Percentiles rank a stretch among this genome's conserved stretches.
Conservation (phyloP, 2,797 vertebrate species). For the Melanotaenia maccullochi region DNA sequence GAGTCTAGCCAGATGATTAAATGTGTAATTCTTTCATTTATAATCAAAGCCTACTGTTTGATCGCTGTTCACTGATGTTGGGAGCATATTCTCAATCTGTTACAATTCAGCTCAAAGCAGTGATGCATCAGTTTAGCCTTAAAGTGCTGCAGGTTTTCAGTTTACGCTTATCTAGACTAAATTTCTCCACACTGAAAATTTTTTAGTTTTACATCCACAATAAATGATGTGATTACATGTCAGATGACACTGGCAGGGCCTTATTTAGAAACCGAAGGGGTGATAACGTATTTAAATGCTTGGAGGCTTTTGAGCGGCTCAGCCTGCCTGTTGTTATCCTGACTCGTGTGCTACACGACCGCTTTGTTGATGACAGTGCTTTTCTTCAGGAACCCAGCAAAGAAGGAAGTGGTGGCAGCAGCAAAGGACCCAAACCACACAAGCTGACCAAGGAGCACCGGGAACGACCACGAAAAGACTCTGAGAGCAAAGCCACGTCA, state of each 20-base stretch:
- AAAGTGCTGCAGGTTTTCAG: background rate
- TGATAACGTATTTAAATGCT: background rate
- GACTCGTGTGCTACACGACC: background rate
- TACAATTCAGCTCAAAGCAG: background rate
- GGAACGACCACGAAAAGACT: conserved; percentile 94
- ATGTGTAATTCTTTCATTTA: background rate
- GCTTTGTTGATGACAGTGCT: conserved; percentile 3
- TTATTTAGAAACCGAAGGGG: background rate
- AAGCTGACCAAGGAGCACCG: conserved; percentile 96
- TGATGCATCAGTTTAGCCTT: background rate
- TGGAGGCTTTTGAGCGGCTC: background rate
- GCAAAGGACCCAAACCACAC: conserved; percentile 93
- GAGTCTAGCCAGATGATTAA: background rate
- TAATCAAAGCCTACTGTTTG: background rate
- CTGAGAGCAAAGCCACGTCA: conserved; percentile 91
- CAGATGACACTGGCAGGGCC: background rate
- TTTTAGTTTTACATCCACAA: background rate
- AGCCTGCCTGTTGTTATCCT: background rate
- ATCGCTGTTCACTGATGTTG: background rate
- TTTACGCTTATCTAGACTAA: background rate
- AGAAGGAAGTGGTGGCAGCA: conserved; percentile 83
- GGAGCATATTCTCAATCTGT: background rate
- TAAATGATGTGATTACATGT: background rate
- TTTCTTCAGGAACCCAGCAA: conserved; percentile 85
- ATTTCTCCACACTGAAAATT: background rate